These are phyloP conservation scores for Tringa solitaria DNA, from an alignment of 2,113 vertebrate species.

Conservation along the genomic window DNA sequence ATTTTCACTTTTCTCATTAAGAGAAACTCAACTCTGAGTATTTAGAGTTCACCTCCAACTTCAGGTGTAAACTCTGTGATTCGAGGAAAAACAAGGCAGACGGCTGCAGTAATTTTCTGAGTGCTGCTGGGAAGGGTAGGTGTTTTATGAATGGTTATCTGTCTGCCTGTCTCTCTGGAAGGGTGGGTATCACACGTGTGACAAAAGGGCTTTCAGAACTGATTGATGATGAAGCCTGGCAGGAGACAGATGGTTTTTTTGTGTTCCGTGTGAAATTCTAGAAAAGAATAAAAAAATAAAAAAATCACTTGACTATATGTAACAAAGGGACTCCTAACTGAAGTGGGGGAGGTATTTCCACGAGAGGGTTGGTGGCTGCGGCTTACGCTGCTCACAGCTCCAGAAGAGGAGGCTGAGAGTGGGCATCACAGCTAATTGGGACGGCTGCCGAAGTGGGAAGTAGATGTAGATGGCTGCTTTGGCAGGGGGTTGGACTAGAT, in stretches of 20 bases:
- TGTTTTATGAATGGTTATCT: no score
- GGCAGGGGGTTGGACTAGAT: no score
- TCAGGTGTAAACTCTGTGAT: neutral
- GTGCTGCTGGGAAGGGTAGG: neutral
- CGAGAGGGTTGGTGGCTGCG: neutral
- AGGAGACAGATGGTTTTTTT: neutral
- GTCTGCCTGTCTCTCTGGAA: neutral
- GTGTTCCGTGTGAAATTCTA: neutral
- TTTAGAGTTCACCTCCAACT: neutral
- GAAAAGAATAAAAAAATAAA: neutral
- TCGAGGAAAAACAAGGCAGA: neutral
- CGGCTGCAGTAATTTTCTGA: neutral
- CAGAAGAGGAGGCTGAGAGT: neutral
- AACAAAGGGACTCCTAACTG: neutral
- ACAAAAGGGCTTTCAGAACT: neutral
- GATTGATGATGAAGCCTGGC: neutral
- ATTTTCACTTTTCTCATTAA: no score
- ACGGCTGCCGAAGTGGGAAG: neutral
- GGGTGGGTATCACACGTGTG: neutral
- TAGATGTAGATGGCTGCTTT: no score
- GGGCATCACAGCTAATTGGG: neutral
- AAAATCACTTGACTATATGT: rapidly evolving
- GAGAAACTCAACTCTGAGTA: neutral
- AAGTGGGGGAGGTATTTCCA: rapidly evolving
- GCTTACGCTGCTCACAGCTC: rapidly evolving